A percentile compares a stretch with the other conserved stretches of the same genome.
These are phyloP conservation scores for Oscheius sp. DNA, from an alignment of 2,888 invertebrate genomes.

Conservation along the genomic window DNA sequence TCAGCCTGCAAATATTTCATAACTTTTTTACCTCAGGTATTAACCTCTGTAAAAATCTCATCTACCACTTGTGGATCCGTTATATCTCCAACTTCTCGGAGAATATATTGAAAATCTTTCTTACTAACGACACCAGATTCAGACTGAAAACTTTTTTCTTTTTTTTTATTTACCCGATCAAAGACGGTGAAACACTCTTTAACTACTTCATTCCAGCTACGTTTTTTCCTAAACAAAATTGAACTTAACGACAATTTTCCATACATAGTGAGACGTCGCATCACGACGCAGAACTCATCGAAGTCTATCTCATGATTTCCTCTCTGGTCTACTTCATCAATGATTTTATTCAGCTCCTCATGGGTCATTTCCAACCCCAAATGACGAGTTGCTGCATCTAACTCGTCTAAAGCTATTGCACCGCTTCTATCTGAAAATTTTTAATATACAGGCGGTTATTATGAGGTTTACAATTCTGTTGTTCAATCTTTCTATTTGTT, in stretches of 20 bases:
- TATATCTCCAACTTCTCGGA: constrained; percentile 67
- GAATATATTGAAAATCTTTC: constrained; percentile 65
- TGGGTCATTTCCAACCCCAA: constrained; percentile 63
- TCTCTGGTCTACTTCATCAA: constrained; percentile 67
- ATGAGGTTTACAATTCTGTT: too few relatives aligned
- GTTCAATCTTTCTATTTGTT: too few relatives aligned
- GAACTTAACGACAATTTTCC: constrained; percentile 33
- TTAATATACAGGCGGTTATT: too few relatives aligned
- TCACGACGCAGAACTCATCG: constrained; percentile 61
- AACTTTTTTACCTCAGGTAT: background rate
- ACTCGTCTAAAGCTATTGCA: constrained; percentile 53
- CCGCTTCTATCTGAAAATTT: constrained; percentile 56
- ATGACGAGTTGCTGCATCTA: constrained; percentile 66
- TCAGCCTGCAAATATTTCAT: constrained; percentile 48
- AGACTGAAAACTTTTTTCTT: constrained; percentile 44
- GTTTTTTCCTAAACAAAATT: constrained; percentile 63
- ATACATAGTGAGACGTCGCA: background rate
- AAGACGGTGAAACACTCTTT: constrained; percentile 68
- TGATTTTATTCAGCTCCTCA: constrained; percentile 65
- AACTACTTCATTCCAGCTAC: constrained; percentile 66
- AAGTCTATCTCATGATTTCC: constrained; percentile 70
- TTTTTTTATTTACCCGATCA: constrained; percentile 52
- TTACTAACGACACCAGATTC: constrained; percentile 64
- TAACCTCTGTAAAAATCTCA: constrained; percentile 63
- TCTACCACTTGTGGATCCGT: constrained; percentile 64